These are phyloP conservation scores for Nemurella pictetii DNA, from an alignment of 2,888 invertebrate species.

Conservation along the genomic window DNA sequence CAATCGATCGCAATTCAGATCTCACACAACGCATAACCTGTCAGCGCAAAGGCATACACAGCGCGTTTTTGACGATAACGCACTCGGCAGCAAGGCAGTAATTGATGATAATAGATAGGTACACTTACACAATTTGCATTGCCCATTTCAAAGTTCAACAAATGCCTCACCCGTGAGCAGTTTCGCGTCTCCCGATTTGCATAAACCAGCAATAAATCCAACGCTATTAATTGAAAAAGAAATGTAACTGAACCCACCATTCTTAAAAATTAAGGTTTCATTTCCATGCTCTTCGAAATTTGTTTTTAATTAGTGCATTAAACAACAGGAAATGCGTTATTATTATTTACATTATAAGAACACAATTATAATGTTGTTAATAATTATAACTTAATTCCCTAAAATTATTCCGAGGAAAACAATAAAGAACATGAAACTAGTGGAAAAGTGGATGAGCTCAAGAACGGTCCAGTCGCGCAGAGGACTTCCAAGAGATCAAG, in stretches of 20 bases:
- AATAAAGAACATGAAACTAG: neutral
- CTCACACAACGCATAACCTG: no score
- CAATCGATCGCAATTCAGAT: no score
- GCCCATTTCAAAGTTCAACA: no score
- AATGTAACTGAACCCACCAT: neutral
- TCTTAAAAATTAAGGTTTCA: neutral
- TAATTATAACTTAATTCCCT: slow-evolving; percentile 26
- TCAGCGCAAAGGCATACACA: no score
- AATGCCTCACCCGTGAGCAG: no score
- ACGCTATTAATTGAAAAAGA: neutral
- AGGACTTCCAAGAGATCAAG: no score
- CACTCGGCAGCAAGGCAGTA: no score
- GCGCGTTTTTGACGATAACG: no score
- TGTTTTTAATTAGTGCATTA: slow-evolving; percentile 18
- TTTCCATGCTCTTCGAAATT: slow-evolving; percentile 1
- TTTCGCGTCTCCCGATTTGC: no score
- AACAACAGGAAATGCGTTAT: slow-evolving; percentile 28
- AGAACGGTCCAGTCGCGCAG: no score
- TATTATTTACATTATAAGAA: slow-evolving; percentile 21
- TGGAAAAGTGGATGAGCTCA: neutral
- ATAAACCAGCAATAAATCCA: neutral
- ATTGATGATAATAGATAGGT: no score
- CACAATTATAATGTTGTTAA: slow-evolving; percentile 14
- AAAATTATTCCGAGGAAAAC: neutral
- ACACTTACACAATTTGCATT: no score